phyloP scores from a whole-genome alignment of 64 coral and sea anemone species.

The Catalaphyllia jardinei region DNA sequence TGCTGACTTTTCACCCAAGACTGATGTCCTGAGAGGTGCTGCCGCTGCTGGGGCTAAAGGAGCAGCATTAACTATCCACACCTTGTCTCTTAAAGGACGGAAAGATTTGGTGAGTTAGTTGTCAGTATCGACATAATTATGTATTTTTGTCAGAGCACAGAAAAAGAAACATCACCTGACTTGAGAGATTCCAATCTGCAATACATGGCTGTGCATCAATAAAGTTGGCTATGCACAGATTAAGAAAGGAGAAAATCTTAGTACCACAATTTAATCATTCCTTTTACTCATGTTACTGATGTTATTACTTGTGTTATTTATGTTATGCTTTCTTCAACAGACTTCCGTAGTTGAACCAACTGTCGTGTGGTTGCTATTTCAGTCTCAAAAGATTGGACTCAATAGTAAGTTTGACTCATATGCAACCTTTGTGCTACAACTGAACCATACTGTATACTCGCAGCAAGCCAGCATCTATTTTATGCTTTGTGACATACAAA shows the following conservation, averaged over 20 bases:
- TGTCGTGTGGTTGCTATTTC: conserved; percentile 81
- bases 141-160: background rate
- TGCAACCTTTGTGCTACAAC: background rate
- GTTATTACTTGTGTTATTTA: background rate
- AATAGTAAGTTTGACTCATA: conserved; percentile 23
- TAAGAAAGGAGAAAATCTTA: too few relatives aligned
- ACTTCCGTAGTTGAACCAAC: conserved; percentile 60
- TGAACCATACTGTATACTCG: background rate
- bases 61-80: conserved; percentile 68
- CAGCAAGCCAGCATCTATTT: too few relatives aligned
- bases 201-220: too few relatives aligned
- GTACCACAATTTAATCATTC: too few relatives aligned
- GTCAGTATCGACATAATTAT: background rate
- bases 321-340: background rate
- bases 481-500: too few relatives aligned
- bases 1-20: conserved; percentile 24
- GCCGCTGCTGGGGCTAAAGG: conserved; percentile 30
- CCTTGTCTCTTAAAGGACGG: conserved; percentile 45
- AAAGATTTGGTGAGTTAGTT: conserved; percentile 35
- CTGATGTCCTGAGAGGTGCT: conserved; percentile 20
- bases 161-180: background rate
- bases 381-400: conserved; percentile 70
- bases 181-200: background rate
- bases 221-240: too few relatives aligned
- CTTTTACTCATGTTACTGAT: background rate